These are phyloP conservation scores for Drosophila hydei DNA, from an alignment of 1,140 invertebrate genomes.

Conservation along the genomic window DNA sequence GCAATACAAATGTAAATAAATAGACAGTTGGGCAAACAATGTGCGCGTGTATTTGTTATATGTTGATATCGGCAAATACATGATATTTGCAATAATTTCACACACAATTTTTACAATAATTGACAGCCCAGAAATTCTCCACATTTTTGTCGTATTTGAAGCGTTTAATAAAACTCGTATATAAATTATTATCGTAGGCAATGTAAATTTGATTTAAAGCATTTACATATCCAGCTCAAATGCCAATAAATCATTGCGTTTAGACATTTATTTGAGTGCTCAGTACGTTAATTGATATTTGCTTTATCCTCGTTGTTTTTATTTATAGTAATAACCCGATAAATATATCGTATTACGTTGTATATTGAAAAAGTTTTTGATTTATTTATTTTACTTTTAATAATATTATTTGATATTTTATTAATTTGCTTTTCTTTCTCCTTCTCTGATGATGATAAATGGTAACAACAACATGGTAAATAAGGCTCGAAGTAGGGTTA, in stretches of 20 bases:
- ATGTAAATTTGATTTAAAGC: constrained; percentile 49
- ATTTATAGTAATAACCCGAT: not conserved
- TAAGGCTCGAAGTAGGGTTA: no score
- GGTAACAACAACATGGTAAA: no score
- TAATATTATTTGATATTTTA: no score
- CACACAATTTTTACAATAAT: constrained; percentile 48
- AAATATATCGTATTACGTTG: not conserved
- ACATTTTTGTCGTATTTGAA: constrained; percentile 43
- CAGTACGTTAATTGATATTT: constrained; percentile 17
- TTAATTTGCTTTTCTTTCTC: no score
- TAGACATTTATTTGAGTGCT: constrained; percentile 22
- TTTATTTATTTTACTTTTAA: no score
- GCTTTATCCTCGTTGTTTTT: not conserved
- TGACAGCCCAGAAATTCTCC: constrained; percentile 18
- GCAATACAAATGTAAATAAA: constrained; percentile 70
- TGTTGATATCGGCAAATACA: constrained; percentile 32
- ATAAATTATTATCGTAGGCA: constrained; percentile 47
- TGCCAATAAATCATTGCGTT: constrained; percentile 30
- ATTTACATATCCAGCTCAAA: constrained; percentile 9
- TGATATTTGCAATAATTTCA: constrained; percentile 10
- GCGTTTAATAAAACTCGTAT: constrained; percentile 64
- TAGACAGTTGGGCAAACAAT: constrained; percentile 18
- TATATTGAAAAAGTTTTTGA: no score
- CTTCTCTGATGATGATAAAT: no score
- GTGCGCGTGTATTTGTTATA: constrained; percentile 40